Percentiles rank a stretch among this genome's conserved stretches.
phyloP scores from a whole-genome alignment of 2,888 invertebrate genomes.

The Ormyrus nitidulus region DNA sequence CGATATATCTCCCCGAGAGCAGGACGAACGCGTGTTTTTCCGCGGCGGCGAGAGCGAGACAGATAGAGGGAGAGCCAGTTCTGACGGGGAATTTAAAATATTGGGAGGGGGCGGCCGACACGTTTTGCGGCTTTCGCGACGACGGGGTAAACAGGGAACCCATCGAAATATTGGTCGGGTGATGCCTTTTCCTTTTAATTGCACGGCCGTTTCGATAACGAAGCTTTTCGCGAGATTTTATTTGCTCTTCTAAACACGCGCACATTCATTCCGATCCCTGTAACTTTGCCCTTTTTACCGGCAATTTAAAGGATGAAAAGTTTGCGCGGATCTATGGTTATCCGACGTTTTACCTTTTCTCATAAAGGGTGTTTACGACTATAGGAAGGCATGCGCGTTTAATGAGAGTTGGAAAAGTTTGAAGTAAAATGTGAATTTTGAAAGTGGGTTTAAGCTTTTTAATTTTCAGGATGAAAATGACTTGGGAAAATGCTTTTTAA shows the following conservation, averaged over 20 bases:
- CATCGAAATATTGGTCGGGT: too few species aligned
- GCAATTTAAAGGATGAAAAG: too few species aligned
- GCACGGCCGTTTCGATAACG: too few species aligned
- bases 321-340: background rate
- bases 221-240: too few species aligned
- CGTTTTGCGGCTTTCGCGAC: too few species aligned
- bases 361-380: conserved; percentile 13
- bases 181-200: too few species aligned
- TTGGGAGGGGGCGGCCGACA: background rate
- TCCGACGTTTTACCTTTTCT: background rate
- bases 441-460: conserved; percentile 4
- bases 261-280: too few species aligned
- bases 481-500: background rate
- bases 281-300: too few species aligned
- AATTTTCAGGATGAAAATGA: background rate
- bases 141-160: too few species aligned
- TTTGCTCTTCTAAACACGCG: too few species aligned
- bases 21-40: conserved; percentile 5
- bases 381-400: background rate
- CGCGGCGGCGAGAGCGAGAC: background rate
- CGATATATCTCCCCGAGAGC: background rate
- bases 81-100: conserved; percentile 35
- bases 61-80: conserved; percentile 12
- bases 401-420: background rate
- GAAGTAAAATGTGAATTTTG: conserved; percentile 1